phyloP scores from a whole-genome alignment of 2,888 invertebrate genomes.

The Torymus tubicola region DNA sequence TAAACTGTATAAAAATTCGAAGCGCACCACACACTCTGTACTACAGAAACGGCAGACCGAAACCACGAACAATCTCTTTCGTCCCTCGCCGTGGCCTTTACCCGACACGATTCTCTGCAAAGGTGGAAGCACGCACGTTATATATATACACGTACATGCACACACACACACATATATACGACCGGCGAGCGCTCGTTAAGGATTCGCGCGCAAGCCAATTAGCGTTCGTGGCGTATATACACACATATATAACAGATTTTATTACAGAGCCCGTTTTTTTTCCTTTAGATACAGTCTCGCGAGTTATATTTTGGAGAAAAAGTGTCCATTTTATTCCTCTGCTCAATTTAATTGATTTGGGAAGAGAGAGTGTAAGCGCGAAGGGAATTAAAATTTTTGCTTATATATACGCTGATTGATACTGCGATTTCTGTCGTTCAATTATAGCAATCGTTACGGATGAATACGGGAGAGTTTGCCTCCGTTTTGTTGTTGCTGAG shows the following conservation, averaged over 20 bases:
- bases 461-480: too few species aligned
- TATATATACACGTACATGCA: too few species aligned
- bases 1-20: too few species aligned
- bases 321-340: too few species aligned
- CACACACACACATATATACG: background rate
- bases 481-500: too few species aligned
- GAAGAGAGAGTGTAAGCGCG: too few species aligned
- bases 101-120: constrained; percentile 19
- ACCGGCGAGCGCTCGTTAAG: constrained; percentile 25
- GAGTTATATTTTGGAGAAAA: constrained; percentile 6
- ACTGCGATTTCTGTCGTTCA: too few species aligned
- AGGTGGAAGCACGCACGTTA: background rate
- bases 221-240: constrained; percentile 11
- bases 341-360: too few species aligned
- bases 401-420: too few species aligned
- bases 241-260: constrained; percentile 5
- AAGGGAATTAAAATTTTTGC: too few species aligned
- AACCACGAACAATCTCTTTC: background rate
- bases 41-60: background rate
- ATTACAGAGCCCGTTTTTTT: background rate
- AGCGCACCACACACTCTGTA: background rate
- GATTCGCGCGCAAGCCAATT: constrained; percentile 32
- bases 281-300: background rate
- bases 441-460: too few species aligned
- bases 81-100: constrained; percentile 1